These are phyloP conservation scores for Harmothoe impar DNA, from an alignment of 2,888 invertebrate species.

Conservation along the genomic window DNA sequence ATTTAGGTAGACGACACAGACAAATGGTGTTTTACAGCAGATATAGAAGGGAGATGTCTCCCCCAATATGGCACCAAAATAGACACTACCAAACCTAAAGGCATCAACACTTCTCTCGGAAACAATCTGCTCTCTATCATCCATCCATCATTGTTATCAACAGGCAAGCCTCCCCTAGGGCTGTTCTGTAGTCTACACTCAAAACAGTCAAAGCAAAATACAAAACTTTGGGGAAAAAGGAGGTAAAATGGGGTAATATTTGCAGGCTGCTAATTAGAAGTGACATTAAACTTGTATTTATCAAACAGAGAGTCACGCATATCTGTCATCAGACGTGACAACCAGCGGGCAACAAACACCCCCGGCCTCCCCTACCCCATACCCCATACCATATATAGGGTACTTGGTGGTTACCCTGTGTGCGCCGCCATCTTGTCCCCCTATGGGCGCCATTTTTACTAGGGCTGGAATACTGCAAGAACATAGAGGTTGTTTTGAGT, in stretches of 20 bases:
- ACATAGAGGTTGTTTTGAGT: not conserved
- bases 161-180: not conserved
- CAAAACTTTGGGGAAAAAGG: no score
- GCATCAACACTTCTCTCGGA: no score
- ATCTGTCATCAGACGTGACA: not conserved
- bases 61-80: no score
- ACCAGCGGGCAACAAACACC: not conserved
- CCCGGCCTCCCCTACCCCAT: not conserved
- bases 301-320: not conserved
- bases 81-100: no score
- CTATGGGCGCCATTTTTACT: not conserved
- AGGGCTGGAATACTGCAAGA: no score
- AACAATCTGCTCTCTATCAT: not conserved
- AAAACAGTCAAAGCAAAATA: not conserved
- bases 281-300: not conserved
- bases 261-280: conserved; percentile 7
- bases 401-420: not conserved
- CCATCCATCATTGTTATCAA: not conserved
- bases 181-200: not conserved
- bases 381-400: not conserved
- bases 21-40: no score
- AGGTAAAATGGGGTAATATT: not conserved
- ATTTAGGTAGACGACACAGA: no score
- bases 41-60: no score
- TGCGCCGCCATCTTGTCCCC: not conserved